phyloP scores from a whole-genome alignment of 2,113 vertebrate species.

The Poeciliopsis occidentalis region DNA sequence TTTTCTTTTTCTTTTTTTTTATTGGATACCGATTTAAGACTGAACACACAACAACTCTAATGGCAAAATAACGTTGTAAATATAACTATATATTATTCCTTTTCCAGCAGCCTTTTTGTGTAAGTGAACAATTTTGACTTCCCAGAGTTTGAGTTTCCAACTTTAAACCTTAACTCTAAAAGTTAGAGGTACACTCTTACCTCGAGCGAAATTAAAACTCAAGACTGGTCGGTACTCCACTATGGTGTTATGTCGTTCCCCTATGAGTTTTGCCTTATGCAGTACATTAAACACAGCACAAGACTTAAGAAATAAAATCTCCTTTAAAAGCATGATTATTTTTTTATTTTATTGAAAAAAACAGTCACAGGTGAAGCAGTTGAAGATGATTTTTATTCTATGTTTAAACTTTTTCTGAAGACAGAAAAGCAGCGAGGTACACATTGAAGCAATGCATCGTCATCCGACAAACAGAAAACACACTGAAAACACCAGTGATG shows the following conservation, averaged over 20 bases:
- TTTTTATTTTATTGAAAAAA: neutral
- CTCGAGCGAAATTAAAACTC: no score
- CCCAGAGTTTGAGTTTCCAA: neutral
- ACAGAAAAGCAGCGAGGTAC: constrained; percentile 55
- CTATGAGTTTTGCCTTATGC: no score
- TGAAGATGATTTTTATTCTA: constrained; percentile 61
- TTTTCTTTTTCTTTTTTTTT: no score
- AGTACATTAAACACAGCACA: neutral
- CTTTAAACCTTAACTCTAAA: neutral
- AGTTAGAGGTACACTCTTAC: no score
- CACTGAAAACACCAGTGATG: constrained; percentile 26
- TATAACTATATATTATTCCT: neutral
- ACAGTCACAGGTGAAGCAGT: neutral
- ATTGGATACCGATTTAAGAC: no score
- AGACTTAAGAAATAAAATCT: neutral
- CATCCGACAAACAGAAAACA: constrained; percentile 25
- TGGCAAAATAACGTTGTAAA: neutral
- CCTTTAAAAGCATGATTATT: neutral
- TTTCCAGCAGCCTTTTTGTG: neutral
- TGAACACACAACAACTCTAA: no score
- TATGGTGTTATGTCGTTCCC: neutral
- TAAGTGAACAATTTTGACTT: neutral
- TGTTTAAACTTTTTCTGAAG: constrained; percentile 36
- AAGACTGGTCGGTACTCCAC: neutral
- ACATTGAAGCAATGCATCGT: constrained; percentile 31